Evolutionary conservation across 2,888 invertebrate species (phyloP).

Genomic region (Xanthia icteritia): DNA sequence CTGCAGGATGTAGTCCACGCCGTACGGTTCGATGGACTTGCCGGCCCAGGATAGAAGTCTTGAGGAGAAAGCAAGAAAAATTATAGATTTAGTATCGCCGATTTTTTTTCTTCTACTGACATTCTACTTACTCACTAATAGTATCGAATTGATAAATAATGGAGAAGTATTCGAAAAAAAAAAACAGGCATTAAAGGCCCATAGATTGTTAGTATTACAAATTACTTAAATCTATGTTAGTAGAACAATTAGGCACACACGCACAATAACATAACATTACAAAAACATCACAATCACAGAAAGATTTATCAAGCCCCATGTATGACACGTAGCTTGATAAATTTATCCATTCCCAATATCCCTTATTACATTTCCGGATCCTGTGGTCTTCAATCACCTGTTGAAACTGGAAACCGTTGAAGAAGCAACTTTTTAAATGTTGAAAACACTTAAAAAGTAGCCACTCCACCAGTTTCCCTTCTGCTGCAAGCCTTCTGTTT

Average conservation of each 20-base stretch:
- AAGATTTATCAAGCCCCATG: background rate
- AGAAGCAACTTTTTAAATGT: conserved; percentile 6
- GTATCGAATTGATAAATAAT: background rate
- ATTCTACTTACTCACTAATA: background rate
- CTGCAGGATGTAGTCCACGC: conserved; percentile 99
- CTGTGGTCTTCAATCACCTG: background rate
- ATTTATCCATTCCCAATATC: background rate
- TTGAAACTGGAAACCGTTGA: background rate
- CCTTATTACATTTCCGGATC: background rate
- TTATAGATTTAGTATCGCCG: background rate
- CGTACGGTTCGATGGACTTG: conserved; percentile 99
- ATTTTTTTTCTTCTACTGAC: background rate
- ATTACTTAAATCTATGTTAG: background rate
- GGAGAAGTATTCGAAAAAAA: background rate
- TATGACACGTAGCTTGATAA: background rate
- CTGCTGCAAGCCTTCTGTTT: no score
- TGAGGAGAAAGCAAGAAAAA: background rate
- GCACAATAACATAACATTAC: background rate
- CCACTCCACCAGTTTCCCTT: background rate
- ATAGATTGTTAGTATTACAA: background rate
- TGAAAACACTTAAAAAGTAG: conserved; percentile 8
- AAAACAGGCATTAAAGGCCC: background rate
- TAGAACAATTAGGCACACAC: background rate
- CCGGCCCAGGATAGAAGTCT: conserved; percentile 97
- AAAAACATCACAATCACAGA: background rate